Percentiles rank a stretch among this genome's conserved stretches.
phyloP scores from a whole-genome alignment of 2,113 vertebrate genomes.

The rat (Rattus norvegicus) region GRCr8 NC_086026.1:41785001-41785500 shows the following conservation, averaged over 20 bases:
- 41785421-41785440: neutral
- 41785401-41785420: neutral
- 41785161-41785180: neutral
- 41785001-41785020: neutral
- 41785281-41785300: neutral
- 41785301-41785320: neutral
- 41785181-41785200: neutral
- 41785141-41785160: neutral
- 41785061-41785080: neutral
- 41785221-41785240: neutral
- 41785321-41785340: neutral
- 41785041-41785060: neutral
- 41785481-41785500: neutral
- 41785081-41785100: neutral
- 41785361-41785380: neutral
- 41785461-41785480: neutral
- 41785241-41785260: neutral
- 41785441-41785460: neutral
- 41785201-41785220: neutral
- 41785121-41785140: neutral
- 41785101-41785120: neutral
- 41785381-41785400: neutral
- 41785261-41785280: neutral
- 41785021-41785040: neutral
- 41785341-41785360: neutral